Conservation (phyloP, 2,797 vertebrate genomes). For the Poecile montanus region DNA sequence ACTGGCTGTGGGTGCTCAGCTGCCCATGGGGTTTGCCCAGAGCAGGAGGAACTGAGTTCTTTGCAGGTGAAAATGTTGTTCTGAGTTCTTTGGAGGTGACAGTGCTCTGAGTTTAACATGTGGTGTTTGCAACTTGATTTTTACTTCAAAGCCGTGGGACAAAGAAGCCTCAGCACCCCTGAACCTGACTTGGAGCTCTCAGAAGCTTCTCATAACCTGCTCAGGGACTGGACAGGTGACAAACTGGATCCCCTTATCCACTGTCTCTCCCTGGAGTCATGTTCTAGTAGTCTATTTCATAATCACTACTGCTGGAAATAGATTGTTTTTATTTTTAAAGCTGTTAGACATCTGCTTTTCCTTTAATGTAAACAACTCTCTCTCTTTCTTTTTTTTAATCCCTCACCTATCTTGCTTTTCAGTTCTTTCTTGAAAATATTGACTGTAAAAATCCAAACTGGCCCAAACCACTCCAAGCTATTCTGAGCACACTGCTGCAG, state of each 20-base stretch:
- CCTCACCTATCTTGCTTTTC: neutral
- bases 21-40: neutral
- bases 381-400: neutral
- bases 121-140: neutral
- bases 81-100: neutral
- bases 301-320: neutral
- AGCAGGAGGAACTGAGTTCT: neutral
- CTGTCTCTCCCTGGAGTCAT: neutral
- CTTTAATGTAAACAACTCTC: neutral
- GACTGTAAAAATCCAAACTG: neutral
- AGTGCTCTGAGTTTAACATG: neutral
- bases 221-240: neutral
- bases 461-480: neutral
- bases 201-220: neutral
- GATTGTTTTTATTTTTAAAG: neutral
- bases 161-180: neutral
- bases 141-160: neutral
- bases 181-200: neutral
- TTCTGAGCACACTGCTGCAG: neutral
- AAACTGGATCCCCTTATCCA: neutral
- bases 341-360: neutral
- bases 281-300: neutral
- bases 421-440: neutral
- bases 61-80: neutral
- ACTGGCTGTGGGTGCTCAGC: neutral